These are phyloP conservation scores for Drosophila longiperda DNA, from an alignment of 2,888 invertebrate species.

Conservation along the genomic window DNA sequence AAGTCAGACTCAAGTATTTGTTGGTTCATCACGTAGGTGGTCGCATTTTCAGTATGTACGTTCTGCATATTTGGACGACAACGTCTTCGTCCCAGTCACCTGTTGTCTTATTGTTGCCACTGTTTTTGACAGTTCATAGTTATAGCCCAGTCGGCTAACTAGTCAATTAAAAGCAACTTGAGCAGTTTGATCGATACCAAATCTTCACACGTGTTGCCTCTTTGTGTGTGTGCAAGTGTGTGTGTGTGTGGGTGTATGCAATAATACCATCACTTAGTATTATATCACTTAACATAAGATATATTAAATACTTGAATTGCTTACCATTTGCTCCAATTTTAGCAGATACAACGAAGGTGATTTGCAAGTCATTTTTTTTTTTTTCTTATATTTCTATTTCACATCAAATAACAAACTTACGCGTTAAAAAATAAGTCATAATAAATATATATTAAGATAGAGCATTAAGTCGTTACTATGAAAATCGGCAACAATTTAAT, in stretches of 20 bases:
- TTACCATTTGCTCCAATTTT: conserved; percentile 83
- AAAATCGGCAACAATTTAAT: conserved; percentile 7
- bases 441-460: conserved; percentile 15
- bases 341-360: conserved; percentile 70
- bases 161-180: conserved; percentile 35
- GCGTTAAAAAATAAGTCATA: not conserved
- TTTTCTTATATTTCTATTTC: not conserved
- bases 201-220: conserved; percentile 38
- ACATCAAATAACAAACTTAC: not conserved
- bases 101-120: not conserved
- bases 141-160: conserved; percentile 34
- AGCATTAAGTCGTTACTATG: conserved; percentile 4
- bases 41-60: conserved; percentile 47
- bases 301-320: conserved; percentile 26
- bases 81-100: conserved; percentile 6
- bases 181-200: conserved; percentile 15
- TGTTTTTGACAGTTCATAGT: conserved; percentile 4
- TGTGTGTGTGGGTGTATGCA: conserved; percentile 8
- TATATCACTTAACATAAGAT: conserved; percentile 20
- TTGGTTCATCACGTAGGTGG: conserved; percentile 50
- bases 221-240: conserved; percentile 5
- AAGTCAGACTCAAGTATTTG: conserved; percentile 46
- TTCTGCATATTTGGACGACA: conserved; percentile 41
- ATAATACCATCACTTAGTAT: conserved; percentile 22
- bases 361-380: conserved; percentile 55